Evolutionary conservation across 1,140 invertebrate species (phyloP).

Genomic region (Saccostrea cuccullata): DNA sequence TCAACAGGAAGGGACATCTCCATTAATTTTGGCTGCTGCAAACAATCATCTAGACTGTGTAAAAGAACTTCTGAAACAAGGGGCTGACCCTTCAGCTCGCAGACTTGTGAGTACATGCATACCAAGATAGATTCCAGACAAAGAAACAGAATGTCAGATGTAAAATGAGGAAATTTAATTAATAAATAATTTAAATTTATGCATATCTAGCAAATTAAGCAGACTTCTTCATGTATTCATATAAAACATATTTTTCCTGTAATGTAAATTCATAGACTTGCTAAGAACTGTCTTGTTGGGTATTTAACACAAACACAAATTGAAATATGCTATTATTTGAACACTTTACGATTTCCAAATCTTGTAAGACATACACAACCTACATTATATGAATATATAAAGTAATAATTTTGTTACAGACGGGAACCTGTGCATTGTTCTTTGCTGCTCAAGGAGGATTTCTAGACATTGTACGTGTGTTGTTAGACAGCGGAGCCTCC

Average conservation of each 20-base stretch:
- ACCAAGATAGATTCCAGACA: neutral
- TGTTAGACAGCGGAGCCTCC: slow-evolving; percentile 87
- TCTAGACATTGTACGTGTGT: slow-evolving; percentile 87
- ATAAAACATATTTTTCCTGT: too few species aligned
- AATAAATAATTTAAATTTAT: neutral
- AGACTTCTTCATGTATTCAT: too few species aligned
- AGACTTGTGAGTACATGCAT: slow-evolving; percentile 86
- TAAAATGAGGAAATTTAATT: neutral
- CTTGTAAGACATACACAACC: too few species aligned
- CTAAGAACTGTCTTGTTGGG: too few species aligned
- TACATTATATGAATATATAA: neutral
- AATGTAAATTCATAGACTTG: too few species aligned
- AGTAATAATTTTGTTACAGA: slow-evolving; percentile 81
- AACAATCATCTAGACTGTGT: slow-evolving; percentile 93
- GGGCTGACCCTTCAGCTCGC: slow-evolving; percentile 89
- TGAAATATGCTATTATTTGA: too few species aligned
- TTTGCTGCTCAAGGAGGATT: slow-evolving; percentile 94
- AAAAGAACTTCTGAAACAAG: slow-evolving; percentile 90
- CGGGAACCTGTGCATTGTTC: slow-evolving; percentile 93
- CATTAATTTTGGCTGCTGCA: slow-evolving; percentile 92
- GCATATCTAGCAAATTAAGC: too few species aligned
- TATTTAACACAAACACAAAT: too few species aligned
- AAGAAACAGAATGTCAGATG: neutral
- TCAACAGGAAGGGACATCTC: slow-evolving; percentile 92
- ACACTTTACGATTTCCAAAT: too few species aligned